Base-by-base conservation (phyloP, 2,113 vertebrate species). In the Oostethus manadensis region DNA sequence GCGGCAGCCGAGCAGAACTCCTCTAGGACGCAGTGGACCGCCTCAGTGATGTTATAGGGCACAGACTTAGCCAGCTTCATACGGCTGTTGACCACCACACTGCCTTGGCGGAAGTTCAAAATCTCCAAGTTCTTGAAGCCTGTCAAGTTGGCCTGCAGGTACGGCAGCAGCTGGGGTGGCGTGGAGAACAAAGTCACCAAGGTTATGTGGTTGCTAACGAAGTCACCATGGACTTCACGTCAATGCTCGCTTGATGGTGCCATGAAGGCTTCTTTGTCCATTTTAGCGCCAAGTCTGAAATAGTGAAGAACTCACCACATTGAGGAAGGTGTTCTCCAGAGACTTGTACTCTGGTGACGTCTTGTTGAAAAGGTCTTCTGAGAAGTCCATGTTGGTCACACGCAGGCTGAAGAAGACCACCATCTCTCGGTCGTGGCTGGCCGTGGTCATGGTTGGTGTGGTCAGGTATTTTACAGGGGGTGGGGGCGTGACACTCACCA, bases 111-210 rank as follows among this genome's bases (percentile, higher is more conserved):
- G 89, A 98, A 98, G 86, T 92, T 95, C 0, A 98, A 90, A 55
- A 98, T 94, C 88, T 98, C 94, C 67, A 98, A 84, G 2, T 97
- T 90, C 76, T 88, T 93, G 84, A 99, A 98, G 54, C 94, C 96
- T 0, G 93, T 96, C 3, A 98, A 90, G 84, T 94, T 96, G 50
- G 93, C 91, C 67, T 86, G 90, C 6, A 96, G 88, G 76, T 89
- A 96, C 0, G 94, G 94, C 64, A 96, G 88, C 64, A 97, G 88
- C 95, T 98, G 88, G 48, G 83, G 64, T 78, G 65, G 54, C 76
- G 66, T 18, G 45, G n/a, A 17, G 1, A n/a, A n/a, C n/a, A n/a
- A n/a, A n/a, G 22, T 13, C 5, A 7, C 29, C 3, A 6, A 11
- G 38, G 38, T 10, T 10, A 40, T 10, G 10, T 40, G 10, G 10